A percentile compares a stretch with the other conserved stretches of the same genome.
phyloP scores from a whole-genome alignment of 2,797 vertebrate species.

The Siniperca undulata region DNA sequence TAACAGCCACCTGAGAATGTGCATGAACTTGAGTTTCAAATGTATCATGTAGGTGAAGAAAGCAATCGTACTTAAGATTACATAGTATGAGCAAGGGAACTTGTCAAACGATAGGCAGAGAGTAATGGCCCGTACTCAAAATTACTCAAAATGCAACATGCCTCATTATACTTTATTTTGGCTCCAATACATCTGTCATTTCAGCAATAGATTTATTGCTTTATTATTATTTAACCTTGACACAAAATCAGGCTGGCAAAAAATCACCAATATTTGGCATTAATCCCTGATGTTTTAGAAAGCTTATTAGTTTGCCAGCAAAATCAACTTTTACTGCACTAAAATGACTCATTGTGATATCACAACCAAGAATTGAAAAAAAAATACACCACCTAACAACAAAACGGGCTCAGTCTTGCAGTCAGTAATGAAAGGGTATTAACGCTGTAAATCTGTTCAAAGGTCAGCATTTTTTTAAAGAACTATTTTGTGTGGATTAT shows the following conservation, averaged over 20 bases:
- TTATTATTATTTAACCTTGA: not conserved
- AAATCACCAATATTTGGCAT: not conserved
- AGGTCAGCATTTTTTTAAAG: not conserved
- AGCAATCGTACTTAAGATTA: not conserved
- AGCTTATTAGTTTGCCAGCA: not conserved
- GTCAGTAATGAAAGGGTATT: not conserved
- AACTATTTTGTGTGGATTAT: slow-evolving; percentile 3
- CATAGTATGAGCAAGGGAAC: not conserved
- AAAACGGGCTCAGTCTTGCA: not conserved
- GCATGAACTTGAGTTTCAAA: slow-evolving; percentile 8
- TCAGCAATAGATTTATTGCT: not conserved
- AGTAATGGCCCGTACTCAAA: not conserved
- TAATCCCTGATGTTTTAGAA: slow-evolving; percentile 7
- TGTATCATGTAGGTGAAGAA: slow-evolving; percentile 7
- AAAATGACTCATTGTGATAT: not conserved
- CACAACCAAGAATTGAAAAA: not conserved
- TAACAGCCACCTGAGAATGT: not conserved
- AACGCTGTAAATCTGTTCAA: slow-evolving; percentile 5
- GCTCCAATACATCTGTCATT: not conserved
- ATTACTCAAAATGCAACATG: not conserved
- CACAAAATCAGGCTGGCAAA: not conserved
- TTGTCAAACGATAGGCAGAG: not conserved
- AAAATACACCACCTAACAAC: not conserved
- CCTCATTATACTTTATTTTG: slow-evolving; percentile 2
- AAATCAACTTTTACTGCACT: not conserved